These are phyloP conservation scores for Halocynthia aurantium DNA, from an alignment of 23 tunicate species.

Conservation along the genomic window DNA sequence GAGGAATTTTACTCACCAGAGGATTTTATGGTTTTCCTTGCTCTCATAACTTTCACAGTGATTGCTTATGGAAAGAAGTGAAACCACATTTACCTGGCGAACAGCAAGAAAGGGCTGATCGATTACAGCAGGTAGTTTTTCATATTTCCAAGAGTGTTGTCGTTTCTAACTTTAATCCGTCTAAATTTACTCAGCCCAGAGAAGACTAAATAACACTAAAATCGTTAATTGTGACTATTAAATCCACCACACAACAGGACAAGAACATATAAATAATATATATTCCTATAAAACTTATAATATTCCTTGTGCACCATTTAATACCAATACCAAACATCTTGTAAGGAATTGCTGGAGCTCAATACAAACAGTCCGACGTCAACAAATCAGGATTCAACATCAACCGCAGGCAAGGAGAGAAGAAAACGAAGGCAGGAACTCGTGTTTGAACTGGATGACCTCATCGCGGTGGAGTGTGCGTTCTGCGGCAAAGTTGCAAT, in stretches of 20 bases:
- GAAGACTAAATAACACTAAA: no score
- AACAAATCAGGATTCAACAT: neutral
- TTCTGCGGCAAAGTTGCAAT: conserved; percentile 77
- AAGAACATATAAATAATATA: no score
- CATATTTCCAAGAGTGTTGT: no score
- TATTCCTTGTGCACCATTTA: neutral
- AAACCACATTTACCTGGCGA: conserved; percentile 35
- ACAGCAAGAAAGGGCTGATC: conserved; percentile 32
- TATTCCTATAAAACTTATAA: neutral
- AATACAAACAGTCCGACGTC: conserved; percentile 13
- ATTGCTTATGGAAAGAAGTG: conserved; percentile 62
- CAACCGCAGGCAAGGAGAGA: conserved; percentile 5
- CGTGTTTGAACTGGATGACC: conserved; percentile 47
- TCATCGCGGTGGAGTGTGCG: conserved; percentile 71
- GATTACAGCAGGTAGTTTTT: conserved; percentile 37
- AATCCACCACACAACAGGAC: no score
- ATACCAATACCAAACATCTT: neutral
- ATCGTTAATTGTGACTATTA: no score
- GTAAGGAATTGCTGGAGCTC: conserved; percentile 25
- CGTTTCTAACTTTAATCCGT: no score
- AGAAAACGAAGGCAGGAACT: conserved; percentile 28
- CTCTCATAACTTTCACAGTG: conserved; percentile 71
- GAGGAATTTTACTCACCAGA: conserved; percentile 37
- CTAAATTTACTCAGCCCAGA: no score
- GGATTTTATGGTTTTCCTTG: conserved; percentile 85